Base-by-base conservation (phyloP, 2,113 vertebrate species). In the Lipotes vexillifer region DNA sequence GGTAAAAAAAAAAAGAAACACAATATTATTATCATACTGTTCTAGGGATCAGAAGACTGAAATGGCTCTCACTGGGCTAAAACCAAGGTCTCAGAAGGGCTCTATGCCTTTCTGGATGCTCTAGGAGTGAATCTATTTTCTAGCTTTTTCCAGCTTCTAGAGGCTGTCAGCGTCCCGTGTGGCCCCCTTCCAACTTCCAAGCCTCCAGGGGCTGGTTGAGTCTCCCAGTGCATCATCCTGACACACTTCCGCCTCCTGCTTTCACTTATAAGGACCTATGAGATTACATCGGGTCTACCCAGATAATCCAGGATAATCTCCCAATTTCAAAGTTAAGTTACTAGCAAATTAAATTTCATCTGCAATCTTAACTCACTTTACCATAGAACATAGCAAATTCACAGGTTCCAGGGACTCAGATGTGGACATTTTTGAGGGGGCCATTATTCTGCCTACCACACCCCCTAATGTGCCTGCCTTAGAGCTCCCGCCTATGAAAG, bases 221-320 rank as follows among this genome's bases (percentile, higher is more conserved):
- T 18, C 36, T 15, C 44, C 21, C 3, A 3, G 2, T 20, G 8
- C 4, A 1, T 52, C 66, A n/a, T n/a, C 46, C 14, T 31, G 4
- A 59, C 33, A 6, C 0, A 1, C 6, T 9, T 46, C n/a, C 59
- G 13, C 20, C 29, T 27, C 8, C 23, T 3, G 49, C 13, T 8
- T 5, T 71, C 77, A 49, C 23, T 52, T 21, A 0, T 0, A 29
- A n/a, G 29, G 66, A 52, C 59, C 4, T 33, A 3, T 25, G 23
- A 18, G 29, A 29, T 49, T 1, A 5, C 7, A 1, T 0, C 0
- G 1, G 0, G 0, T 8, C 36, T 6, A 3, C 8, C 5, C 18
- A 4, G 27, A 7, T 25, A 15, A 36, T 17, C 14, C 63, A 46
- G 8, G 25, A 1, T 8, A 3, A 23, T 6, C 20, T 33, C 23